Evolutionary conservation across 2,888 invertebrate species (phyloP).

Genomic region (Andrena fulva): DNA sequence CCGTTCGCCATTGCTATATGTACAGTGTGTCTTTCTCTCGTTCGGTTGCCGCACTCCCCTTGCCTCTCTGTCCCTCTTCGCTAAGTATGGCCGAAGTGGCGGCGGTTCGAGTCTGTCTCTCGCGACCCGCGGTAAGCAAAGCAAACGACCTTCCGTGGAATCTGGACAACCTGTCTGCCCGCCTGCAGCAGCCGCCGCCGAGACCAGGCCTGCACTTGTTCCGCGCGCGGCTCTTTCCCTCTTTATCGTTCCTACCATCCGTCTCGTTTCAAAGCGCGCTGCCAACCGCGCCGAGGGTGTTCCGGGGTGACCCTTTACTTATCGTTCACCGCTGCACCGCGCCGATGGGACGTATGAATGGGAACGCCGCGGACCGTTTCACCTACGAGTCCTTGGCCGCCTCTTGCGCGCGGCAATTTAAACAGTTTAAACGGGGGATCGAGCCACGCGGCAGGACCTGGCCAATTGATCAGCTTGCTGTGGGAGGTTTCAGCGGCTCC

Average conservation of each 20-base stretch:
- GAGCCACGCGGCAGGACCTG: not conserved
- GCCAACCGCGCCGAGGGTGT: conserved; percentile 68
- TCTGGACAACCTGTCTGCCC: conserved; percentile 85
- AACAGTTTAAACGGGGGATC: not conserved
- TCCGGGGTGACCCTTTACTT: conserved; percentile 69
- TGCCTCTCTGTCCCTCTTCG: conserved; percentile 38
- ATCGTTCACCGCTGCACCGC: conserved; percentile 63
- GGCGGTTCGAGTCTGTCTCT: conserved; percentile 75
- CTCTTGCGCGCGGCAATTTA: conserved; percentile 6
- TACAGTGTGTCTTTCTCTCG: conserved; percentile 25
- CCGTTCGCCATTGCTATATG: conserved; percentile 4
- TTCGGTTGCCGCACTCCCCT: conserved; percentile 33
- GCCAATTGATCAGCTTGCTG: not conserved
- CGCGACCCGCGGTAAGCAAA: conserved; percentile 83
- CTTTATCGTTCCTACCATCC: conserved; percentile 47
- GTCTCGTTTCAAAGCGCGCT: conserved; percentile 61
- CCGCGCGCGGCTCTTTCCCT: conserved; percentile 60
- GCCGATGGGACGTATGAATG: conserved; percentile 50
- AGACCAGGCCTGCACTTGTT: conserved; percentile 80
- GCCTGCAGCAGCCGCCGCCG: conserved; percentile 76
- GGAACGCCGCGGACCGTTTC: conserved; percentile 37
- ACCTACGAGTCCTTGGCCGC: conserved; percentile 23
- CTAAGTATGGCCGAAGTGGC: conserved; percentile 72
- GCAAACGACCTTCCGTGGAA: conserved; percentile 85
- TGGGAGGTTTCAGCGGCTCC: not conserved